Percentiles rank a stretch among this genome's conserved stretches.
Conservation (phyloP, 2,113 vertebrate species). For the Cyanoderma ruficeps region DNA sequence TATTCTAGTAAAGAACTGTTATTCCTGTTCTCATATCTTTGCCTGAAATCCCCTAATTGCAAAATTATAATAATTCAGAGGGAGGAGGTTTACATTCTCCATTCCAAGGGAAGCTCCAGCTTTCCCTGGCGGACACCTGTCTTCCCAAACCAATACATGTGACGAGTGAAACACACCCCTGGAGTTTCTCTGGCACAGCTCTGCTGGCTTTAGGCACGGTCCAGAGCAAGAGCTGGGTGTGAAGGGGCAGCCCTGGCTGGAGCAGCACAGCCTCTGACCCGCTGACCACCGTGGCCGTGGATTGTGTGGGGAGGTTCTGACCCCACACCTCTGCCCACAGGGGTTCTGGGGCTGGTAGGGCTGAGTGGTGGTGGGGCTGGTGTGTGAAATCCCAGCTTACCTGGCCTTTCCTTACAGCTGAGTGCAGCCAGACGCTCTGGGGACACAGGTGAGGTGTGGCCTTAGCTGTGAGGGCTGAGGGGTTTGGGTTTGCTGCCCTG, state of each 20-base stretch:
- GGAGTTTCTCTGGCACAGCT: neutral
- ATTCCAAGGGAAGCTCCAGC: too few species aligned
- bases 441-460: neutral
- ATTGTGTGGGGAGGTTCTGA: neutral
- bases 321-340: neutral
- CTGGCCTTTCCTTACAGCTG: rapidly evolving
- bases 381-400: rapidly evolving
- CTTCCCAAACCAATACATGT: neutral
- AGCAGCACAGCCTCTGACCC: neutral
- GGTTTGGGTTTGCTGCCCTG: neutral
- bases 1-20: too few species aligned
- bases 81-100: too few species aligned
- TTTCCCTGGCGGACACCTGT: too few species aligned
- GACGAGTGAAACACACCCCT: neutral
- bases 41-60: too few species aligned
- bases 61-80: too few species aligned
- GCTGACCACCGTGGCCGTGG: rapidly evolving
- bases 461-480: neutral
- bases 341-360: neutral
- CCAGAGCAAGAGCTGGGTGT: neutral
- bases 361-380: neutral
- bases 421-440: rapidly evolving
- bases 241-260: neutral
- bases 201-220: neutral
- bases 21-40: too few species aligned